Evolutionary conservation across 2,113 vertebrate species (phyloP).

Genomic region (Ginglymostoma cirratum): DNA sequence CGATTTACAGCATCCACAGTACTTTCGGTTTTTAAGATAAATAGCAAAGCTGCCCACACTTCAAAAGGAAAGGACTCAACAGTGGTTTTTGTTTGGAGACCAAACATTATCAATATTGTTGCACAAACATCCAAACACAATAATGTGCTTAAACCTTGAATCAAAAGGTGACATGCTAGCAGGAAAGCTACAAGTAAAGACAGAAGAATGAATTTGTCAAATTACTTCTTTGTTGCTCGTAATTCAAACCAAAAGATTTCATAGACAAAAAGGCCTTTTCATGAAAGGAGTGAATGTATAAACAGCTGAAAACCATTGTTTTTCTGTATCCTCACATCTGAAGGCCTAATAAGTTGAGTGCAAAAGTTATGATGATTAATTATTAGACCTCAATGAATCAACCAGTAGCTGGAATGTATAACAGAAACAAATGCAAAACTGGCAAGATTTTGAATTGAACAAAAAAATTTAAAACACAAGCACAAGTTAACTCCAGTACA

Average conservation of each 20-base stretch:
- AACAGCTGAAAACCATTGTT: background rate
- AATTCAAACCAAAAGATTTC: background rate
- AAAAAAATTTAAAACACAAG: background rate
- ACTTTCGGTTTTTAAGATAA: background rate
- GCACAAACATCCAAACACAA: slow-evolving; percentile 12
- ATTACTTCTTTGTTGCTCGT: background rate
- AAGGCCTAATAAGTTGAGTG: background rate
- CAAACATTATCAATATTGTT: background rate
- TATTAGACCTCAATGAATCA: background rate
- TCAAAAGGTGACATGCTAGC: background rate
- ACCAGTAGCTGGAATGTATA: background rate
- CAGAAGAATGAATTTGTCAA: background rate
- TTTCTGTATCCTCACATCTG: background rate
- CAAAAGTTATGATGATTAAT: background rate
- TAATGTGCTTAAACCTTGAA: background rate
- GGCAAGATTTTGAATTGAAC: background rate
- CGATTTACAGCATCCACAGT: no score
- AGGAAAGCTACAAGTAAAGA: background rate
- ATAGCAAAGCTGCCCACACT: slow-evolving; percentile 17
- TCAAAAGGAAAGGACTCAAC: background rate
- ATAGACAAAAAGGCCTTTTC: background rate
- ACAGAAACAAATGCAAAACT: background rate
- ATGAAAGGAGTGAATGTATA: background rate
- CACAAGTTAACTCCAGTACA: background rate
- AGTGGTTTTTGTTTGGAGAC: background rate